Evolutionary conservation across 2,888 invertebrate species (phyloP).

Genomic region (Tribolium freemani): DNA sequence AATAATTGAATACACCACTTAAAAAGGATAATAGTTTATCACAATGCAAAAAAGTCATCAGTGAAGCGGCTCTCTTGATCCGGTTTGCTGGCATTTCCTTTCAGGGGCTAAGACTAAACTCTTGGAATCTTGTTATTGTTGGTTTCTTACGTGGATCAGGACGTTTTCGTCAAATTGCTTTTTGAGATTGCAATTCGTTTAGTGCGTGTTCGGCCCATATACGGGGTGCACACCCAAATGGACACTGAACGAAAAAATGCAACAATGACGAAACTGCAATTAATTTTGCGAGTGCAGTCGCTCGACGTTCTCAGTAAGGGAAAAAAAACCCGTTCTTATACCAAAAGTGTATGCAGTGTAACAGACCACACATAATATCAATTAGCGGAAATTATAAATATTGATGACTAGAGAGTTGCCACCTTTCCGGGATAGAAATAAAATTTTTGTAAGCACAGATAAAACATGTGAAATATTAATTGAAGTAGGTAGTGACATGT

Average conservation of each 20-base stretch:
- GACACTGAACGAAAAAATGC: slow-evolving; percentile 7
- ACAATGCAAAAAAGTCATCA: slow-evolving; percentile 43
- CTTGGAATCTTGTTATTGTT: slow-evolving; percentile 39
- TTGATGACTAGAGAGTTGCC: background rate
- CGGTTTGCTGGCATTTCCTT: slow-evolving; percentile 41
- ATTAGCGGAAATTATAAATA: background rate
- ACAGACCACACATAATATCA: background rate
- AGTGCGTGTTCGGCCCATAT: slow-evolving; percentile 11
- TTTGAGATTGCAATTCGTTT: slow-evolving; percentile 21
- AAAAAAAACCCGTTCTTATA: background rate
- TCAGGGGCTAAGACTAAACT: slow-evolving; percentile 31
- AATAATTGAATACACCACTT: slow-evolving; percentile 43
- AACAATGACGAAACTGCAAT: background rate
- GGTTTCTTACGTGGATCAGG: slow-evolving; percentile 16
- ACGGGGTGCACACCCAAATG: slow-evolving; percentile 27
- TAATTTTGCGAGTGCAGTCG: slow-evolving; percentile 15
- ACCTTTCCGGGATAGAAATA: no score
- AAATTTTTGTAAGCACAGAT: no score
- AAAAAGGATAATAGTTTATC: slow-evolving; percentile 45
- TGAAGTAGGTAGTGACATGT: no score
- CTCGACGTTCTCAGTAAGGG: background rate
- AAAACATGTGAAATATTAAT: no score
- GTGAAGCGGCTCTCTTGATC: slow-evolving; percentile 41
- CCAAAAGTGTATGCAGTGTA: background rate
- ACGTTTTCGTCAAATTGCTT: slow-evolving; percentile 28